A percentile compares a stretch with the other conserved stretches of the same genome.
Conservation (phyloP, 2,113 vertebrate species). For the Rhegmatorhina hoffmannsi region DNA sequence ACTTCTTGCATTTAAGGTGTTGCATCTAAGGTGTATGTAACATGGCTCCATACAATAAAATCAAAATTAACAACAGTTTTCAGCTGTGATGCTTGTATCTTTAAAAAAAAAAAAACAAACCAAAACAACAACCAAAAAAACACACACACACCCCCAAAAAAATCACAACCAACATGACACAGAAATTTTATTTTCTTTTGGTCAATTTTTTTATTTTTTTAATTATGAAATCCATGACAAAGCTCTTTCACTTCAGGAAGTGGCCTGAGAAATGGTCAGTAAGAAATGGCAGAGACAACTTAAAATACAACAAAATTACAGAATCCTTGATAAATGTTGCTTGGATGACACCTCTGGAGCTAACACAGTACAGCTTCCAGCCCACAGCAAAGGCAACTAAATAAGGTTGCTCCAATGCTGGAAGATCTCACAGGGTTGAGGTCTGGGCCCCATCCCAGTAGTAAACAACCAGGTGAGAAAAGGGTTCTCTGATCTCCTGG, state of each 20-base stretch:
- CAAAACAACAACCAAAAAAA: too few relatives aligned
- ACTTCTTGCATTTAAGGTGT: neutral
- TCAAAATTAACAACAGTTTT: neutral
- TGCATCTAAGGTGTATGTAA: neutral
- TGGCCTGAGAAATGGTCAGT: neutral
- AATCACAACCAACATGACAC: neutral
- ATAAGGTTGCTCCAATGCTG: neutral
- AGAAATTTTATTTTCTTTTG: neutral
- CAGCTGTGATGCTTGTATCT: neutral
- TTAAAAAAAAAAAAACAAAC: neutral
- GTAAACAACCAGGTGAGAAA: neutral
- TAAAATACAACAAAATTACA: neutral
- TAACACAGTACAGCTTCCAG: neutral
- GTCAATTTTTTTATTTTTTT: neutral
- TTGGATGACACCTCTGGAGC: neutral
- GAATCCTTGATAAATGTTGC: neutral
- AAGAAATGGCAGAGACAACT: neutral
- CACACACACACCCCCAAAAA: too few relatives aligned
- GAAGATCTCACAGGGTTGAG: neutral
- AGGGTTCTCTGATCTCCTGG: neutral
- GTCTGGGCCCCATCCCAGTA: neutral
- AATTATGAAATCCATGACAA: neutral
- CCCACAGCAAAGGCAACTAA: neutral
- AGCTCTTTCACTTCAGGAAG: neutral
- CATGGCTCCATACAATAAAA: neutral